A percentile compares a stretch with the other conserved stretches of the same genome.
Conservation (phyloP, 2,888 invertebrate genomes). For the Adelognathus sp. region DNA sequence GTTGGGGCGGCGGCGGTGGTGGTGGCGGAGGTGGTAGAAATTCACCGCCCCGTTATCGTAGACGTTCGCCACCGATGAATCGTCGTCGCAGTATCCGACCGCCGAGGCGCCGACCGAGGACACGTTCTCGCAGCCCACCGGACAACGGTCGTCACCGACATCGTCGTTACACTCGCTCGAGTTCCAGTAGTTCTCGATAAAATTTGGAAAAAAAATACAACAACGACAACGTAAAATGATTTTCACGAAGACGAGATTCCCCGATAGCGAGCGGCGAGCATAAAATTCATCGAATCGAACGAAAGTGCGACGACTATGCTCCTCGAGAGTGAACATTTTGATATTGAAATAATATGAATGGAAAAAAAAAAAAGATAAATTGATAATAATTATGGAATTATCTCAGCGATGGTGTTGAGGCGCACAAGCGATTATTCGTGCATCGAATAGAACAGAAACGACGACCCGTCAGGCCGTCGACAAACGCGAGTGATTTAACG, state of each 20-base stretch:
- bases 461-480: background rate
- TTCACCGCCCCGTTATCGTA: constrained; percentile 79
- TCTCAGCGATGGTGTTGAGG: constrained; percentile 10
- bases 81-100: constrained; percentile 84
- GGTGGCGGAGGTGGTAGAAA: constrained; percentile 82
- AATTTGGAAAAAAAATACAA: background rate
- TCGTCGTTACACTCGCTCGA: constrained; percentile 88
- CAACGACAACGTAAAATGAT: background rate
- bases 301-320: background rate
- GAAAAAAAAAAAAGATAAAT: background rate
- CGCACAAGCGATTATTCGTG: constrained; percentile 43
- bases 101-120: constrained; percentile 84
- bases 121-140: constrained; percentile 83
- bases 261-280: background rate
- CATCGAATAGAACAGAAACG: background rate
- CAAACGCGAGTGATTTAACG: background rate
- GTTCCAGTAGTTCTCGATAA: constrained; percentile 89
- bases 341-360: background rate
- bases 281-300: background rate
- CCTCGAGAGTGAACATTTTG: background rate
- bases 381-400: constrained; percentile 23
- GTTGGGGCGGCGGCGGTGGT: constrained; percentile 82
- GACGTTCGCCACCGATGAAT: constrained; percentile 81
- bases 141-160: constrained; percentile 83
- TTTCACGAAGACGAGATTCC: background rate